Evolutionary conservation across 2,797 vertebrate genomes (phyloP), one percentile per base, ranked within the genome.

Genomic region (Melanotaenia pygmaea): DNA sequence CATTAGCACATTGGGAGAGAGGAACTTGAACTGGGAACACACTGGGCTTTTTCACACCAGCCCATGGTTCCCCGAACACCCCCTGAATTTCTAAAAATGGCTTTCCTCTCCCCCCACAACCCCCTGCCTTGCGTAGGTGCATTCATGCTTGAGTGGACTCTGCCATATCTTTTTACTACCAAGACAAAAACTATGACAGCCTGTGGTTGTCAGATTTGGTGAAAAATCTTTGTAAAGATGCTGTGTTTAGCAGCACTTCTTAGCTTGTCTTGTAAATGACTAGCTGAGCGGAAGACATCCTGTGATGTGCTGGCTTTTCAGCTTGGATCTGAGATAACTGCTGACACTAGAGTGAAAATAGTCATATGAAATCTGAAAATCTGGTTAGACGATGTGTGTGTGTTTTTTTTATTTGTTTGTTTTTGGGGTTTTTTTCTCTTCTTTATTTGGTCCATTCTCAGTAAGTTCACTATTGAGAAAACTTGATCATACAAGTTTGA

Each of bases 41-140:
- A 69, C 74, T 61, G 56, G 75, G 73, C 74, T 83, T 86, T 72
- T 87, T 87, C 79, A 74, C 82, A 86, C 79, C 86, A 85, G 85
- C 76, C 80, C 69, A 81, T 87, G 74, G 72, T 81, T 90, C 83
- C 86, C 86, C 90, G 61, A 76, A 88, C 90, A 67, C 92, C 92
- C 88, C 81, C 91, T 86, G 79, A 88, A 72, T 90, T 85, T 92
- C 93, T 93, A 94, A 92, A 94, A 92, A 92, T 91, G 83, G 64
- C 85, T 87, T 47, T 69, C 14, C 38, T 85, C 78, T 83, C 65
- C 74, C 68, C 50, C 57, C 9, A 67, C 82, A 63, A 64, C 77
- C 81, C 45, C 26, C 57, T 58, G 16, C 60, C 67, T 78, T 75
- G 74, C 11, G 51, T 78, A 76, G 84, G 81, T 73, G 79, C 68